Evolutionary conservation across 1,140 invertebrate genomes (phyloP), one percentile per base, ranked within the genome.

Genomic region (Rhizoglyphus robini): DNA sequence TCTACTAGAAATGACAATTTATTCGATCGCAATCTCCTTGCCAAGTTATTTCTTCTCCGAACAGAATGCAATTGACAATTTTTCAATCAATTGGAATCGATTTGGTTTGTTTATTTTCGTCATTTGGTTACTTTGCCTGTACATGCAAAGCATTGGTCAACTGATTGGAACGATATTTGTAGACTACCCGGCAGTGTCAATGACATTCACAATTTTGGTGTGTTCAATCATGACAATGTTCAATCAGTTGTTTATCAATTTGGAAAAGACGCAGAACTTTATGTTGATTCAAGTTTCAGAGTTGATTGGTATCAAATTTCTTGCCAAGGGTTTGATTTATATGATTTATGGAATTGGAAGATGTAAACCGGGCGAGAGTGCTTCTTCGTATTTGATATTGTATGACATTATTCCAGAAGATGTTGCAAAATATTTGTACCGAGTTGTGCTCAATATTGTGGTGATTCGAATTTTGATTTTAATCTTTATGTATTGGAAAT

Each of bases 21-120:
- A 8, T 23, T 25, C 31, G 8, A 15, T 20, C 15, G 8, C 8
- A 15, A 20, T 54, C 20, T 8, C 51, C 8, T 27, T 32, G 8
- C 15, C 20, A 27, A 8, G 8, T 8, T 54, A 54, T 23, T 54
- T 54, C 31, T 25, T 32, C 31, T 15, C 51, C 8, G 51, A 5
- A 27, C 51, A 54, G 23, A 8, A 27, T 25, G 20, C 51, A 25
- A 54, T 54, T 20, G 51, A 54, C 51, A 54, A 54, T 15, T 11
- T 11, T 54, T 8, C 51, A 5, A 15, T 54, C 51, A 54, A 54
- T 54, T 54, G 51, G 51, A 54, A 54, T 54, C 51, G 51, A 8
- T 32, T 54, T 32, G 51, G 23, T 11, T 23, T 11, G 20, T 54
- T 8, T 32, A 8, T 23, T 11, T 32, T 54, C 8, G 8, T 32